Evolutionary conservation across 2,888 invertebrate genomes (phyloP), one percentile per base, ranked within the genome.

Genomic region (Emmelina monodactyla): DNA sequence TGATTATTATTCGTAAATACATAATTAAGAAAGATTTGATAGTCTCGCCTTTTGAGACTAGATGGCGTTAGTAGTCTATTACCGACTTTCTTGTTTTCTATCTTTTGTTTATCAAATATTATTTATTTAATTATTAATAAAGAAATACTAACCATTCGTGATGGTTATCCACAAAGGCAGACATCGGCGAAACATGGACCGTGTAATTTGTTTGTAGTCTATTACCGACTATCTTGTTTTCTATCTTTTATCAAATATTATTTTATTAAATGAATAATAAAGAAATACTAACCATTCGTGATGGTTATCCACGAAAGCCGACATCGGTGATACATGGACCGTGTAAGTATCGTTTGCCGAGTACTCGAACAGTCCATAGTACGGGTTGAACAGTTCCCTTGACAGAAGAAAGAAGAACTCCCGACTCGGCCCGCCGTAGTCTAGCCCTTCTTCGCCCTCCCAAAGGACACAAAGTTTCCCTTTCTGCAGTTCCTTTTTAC

Each of bases 371-470:
- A 97, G 85, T 1, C 97, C 97, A 55, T 98, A 97, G 70, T 97
- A 97, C 0, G 98, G 98, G 82, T 98, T 97, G 79, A 98, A 98
- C 7, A 98, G 84, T 64, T 98, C 96, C 35, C 97, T 83, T 1
- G 97, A 97, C n/a, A 98, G 82, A 16, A 98, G 85, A 72, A 97
- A 97, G 85, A 98, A 98, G 79, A 98, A 97, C 76, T 98, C 98
- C 16, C 97, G 83, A 9, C 96, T 96, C 1, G 97, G 97, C 1
- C 98, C 98, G 30, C 98, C 97, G 68, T 98, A 98, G 79, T 98
- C 98, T 39, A 98, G 76, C 16, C 97, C 97, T 64, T 97, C 97
- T 63, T 98, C 98, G 33, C 95, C 94, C 60, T 92, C 92, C 86
- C 92, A 93, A 9, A 93, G 87, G 13, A 98, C 95, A 55, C 94